Conservation (phyloP, 2,888 invertebrate species). For the Tetranychus piercei region DNA sequence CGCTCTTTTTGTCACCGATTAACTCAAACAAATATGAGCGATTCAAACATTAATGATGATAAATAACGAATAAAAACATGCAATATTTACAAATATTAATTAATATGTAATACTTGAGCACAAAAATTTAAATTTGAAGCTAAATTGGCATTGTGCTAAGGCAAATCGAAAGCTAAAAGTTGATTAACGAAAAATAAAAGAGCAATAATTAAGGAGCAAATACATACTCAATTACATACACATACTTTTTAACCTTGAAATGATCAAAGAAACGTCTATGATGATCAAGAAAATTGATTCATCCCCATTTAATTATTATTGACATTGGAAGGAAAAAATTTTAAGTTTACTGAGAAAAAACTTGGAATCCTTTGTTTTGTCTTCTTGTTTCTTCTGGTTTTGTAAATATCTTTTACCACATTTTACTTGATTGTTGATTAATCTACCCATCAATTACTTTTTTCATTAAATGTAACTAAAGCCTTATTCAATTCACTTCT, state of each 20-base stretch:
- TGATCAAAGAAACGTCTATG: not conserved
- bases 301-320: not conserved
- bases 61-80: too few relatives aligned
- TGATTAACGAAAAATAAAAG: not conserved
- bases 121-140: too few relatives aligned
- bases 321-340: not conserved
- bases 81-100: too few relatives aligned
- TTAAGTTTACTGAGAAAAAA: not conserved
- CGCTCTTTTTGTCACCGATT: too few relatives aligned
- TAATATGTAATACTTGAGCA: too few relatives aligned
- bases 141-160: too few relatives aligned
- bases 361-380: not conserved
- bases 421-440: too few relatives aligned
- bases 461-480: conserved; percentile 32
- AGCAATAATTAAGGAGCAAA: not conserved
- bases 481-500: too few relatives aligned
- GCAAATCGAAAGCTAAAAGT: not conserved
- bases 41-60: too few relatives aligned
- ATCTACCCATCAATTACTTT: too few relatives aligned
- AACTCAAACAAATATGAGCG: too few relatives aligned
- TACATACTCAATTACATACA: not conserved
- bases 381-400: not conserved
- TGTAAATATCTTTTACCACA: too few relatives aligned
- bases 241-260: not conserved
- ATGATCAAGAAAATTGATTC: not conserved